phyloP scores from a whole-genome alignment of 1,140 invertebrate species.

The Ceratoteleas bidentatus region DNA sequence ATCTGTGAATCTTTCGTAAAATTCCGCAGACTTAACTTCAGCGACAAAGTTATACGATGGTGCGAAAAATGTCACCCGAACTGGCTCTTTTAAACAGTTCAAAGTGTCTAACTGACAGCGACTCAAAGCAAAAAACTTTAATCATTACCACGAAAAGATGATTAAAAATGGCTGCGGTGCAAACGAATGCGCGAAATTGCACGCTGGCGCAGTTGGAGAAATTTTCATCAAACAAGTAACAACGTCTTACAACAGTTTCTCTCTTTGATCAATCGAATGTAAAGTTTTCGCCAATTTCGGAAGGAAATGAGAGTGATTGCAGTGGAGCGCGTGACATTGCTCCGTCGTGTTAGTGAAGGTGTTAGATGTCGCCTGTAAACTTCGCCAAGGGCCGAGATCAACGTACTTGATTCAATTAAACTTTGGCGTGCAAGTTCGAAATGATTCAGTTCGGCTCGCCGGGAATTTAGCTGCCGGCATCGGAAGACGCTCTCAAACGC shows the following conservation, averaged over 20 bases:
- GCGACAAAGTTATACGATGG: no score
- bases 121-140: no score
- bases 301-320: slow-evolving; percentile 62
- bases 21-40: no score
- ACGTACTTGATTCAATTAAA: slow-evolving; percentile 66
- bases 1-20: no score
- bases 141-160: background rate
- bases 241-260: slow-evolving; percentile 56
- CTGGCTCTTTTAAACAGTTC: background rate
- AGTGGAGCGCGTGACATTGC: slow-evolving; percentile 53
- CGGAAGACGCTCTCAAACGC: slow-evolving; percentile 47
- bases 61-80: background rate
- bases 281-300: slow-evolving; percentile 62
- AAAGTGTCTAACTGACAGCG: background rate
- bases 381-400: slow-evolving; percentile 61
- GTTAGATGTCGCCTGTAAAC: slow-evolving; percentile 58
- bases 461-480: slow-evolving; percentile 56
- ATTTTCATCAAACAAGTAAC: slow-evolving; percentile 59
- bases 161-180: slow-evolving; percentile 1
- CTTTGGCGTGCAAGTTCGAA: slow-evolving; percentile 63
- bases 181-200: slow-evolving; percentile 14
- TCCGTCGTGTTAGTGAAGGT: slow-evolving; percentile 49
- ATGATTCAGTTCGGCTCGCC: slow-evolving; percentile 58
- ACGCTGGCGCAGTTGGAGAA: slow-evolving; percentile 15
- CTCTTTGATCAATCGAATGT: slow-evolving; percentile 66